Percentiles rank a stretch among this genome's conserved stretches.
Conservation (phyloP, 2,888 invertebrate species). For the Rhamnusium bicolor region DNA sequence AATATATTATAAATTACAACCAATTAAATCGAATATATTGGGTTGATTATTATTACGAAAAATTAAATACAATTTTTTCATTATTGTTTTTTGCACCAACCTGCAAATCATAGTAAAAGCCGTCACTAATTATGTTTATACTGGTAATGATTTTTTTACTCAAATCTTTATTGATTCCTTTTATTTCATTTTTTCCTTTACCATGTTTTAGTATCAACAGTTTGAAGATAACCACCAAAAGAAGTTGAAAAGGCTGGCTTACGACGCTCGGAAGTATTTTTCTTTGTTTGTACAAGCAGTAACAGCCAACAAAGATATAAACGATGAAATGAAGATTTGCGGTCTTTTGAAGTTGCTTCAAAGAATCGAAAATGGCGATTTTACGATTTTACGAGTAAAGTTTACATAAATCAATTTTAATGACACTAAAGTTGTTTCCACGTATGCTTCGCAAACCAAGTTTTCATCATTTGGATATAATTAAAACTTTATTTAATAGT, state of each 20-base stretch:
- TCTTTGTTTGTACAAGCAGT: conserved; percentile 52
- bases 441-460: no score
- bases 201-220: conserved; percentile 29
- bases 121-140: no score
- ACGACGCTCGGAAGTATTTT: conserved; percentile 49
- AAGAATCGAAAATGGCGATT: conserved; percentile 54
- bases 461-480: no score
- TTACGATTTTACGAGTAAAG: conserved; percentile 49
- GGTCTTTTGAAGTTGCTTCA: conserved; percentile 53
- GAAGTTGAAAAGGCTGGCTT: conserved; percentile 48
- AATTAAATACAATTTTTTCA: no score
- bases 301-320: conserved; percentile 47
- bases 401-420: background rate
- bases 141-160: no score
- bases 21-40: no score
- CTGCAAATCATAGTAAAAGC: no score
- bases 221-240: conserved; percentile 37
- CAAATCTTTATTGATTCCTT: background rate
- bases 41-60: no score
- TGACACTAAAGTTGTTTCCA: no score
- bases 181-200: background rate
- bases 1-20: no score
- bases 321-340: conserved; percentile 54
- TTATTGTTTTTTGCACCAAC: no score
- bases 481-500: no score